Evolutionary conservation across 2,888 invertebrate genomes (phyloP), one percentile per base, ranked within the genome.

Genomic region (Erebia aethiops): DNA sequence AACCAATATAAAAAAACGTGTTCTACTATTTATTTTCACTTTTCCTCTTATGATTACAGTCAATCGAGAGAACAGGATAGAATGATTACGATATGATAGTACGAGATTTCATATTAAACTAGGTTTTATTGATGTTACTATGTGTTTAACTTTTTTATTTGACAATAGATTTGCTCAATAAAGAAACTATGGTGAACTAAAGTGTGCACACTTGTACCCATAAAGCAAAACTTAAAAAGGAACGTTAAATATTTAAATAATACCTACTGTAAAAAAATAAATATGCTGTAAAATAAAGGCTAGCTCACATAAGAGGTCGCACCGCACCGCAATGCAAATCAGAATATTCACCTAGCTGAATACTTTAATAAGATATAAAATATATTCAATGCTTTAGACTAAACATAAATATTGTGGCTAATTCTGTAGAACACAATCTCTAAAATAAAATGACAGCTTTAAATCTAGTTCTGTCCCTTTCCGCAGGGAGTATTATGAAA

Each of bases 231-330:
- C 61, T 18, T 43, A 16, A 43, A 41, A 60, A 43, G 41, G 35
- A 16, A 16, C 3, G 41, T n/a, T 61, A 46, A 62, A 62, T 49
- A 62, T 49, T 49, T 13, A 41, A 62, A 49, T 49, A 62, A 49
- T 49, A 62, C 49, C 46, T 62, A 21, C 46, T 62, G 62, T 67
- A 77, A 70, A 85, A 85, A 84, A 82, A 78, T 79, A 79, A 78
- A 81, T 71, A 13, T 62, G 46, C 18, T 49, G 49, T 49, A 21
- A 49, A 21, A 49, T 49, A 62, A 49, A 62, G 21, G 49, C 49
- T 62, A 21, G 18, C 46, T 14, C 46, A 16, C 62, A 62, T 49
- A 62, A 21, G 62, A 62, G 5, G 14, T 21, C 46, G 62, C 62
- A 49, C 21, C 21, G 62, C 49, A 62, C 2, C 16, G 54, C 18